Percentiles rank a stretch among this genome's conserved stretches.
Evolutionary conservation across 1,140 invertebrate genomes (phyloP).

Genomic region (Drosophila oshimai): DNA sequence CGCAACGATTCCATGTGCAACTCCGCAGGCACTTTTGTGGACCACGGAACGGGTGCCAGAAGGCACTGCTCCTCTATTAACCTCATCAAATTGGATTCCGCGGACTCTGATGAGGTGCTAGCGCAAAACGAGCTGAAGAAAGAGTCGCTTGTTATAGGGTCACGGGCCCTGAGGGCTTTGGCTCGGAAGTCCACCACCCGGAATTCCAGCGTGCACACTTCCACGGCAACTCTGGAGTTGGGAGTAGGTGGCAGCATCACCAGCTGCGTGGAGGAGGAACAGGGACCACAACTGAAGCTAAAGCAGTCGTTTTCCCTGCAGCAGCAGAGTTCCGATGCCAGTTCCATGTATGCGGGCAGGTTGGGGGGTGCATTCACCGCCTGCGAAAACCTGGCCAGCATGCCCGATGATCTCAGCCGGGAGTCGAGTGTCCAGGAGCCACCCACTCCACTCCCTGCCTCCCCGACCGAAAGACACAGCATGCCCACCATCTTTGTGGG

Average conservation of each 20-base stretch:
- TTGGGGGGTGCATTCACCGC: slow-evolving; percentile 84
- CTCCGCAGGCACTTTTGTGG: slow-evolving; percentile 83
- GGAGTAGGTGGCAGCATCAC: slow-evolving; percentile 57
- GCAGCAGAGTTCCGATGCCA: slow-evolving; percentile 85
- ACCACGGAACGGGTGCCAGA: slow-evolving; percentile 69
- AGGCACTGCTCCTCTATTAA: slow-evolving; percentile 72
- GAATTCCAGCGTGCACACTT: slow-evolving; percentile 82
- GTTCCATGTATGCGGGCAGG: slow-evolving; percentile 84
- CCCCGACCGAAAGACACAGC: slow-evolving; percentile 77
- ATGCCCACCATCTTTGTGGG: slow-evolving; percentile 84
- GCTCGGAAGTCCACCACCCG: slow-evolving; percentile 62
- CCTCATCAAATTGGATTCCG: slow-evolving; percentile 67
- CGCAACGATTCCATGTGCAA: slow-evolving; percentile 61
- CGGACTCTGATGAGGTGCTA: slow-evolving; percentile 43
- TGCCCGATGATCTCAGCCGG: slow-evolving; percentile 84
- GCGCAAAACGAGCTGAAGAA: slow-evolving; percentile 60
- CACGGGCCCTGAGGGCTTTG: slow-evolving; percentile 64
- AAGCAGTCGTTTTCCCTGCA: slow-evolving; percentile 17
- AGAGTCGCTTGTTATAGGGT: slow-evolving; percentile 75
- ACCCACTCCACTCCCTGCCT: slow-evolving; percentile 3
- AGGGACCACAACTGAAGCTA: no score
- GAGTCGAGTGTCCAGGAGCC: neutral
- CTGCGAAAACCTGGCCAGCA: slow-evolving; percentile 86
- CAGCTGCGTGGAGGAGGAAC: slow-evolving; percentile 55
- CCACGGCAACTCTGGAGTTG: slow-evolving; percentile 83